Evolutionary conservation across 35 echinoderm and acorn worm species (phyloP).

Genomic region (Chiridota heheva): DNA sequence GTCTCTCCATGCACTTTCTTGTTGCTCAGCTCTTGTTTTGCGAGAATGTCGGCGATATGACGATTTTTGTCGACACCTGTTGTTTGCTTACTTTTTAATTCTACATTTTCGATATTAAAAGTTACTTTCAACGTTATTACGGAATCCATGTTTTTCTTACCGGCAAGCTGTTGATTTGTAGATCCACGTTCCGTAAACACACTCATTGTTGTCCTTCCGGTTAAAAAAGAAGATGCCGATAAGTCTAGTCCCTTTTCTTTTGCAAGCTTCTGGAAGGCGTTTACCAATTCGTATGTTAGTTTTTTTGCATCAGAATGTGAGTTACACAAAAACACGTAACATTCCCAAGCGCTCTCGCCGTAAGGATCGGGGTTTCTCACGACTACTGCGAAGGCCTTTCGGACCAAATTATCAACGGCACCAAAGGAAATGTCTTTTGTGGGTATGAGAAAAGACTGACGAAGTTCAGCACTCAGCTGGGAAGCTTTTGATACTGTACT

Average conservation of each 20-base stretch:
- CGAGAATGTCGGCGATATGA: slow-evolving; percentile 31
- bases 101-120: slow-evolving; percentile 59
- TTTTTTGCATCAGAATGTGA: slow-evolving; percentile 63
- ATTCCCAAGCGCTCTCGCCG: slow-evolving; percentile 47
- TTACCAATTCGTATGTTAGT: slow-evolving; percentile 69
- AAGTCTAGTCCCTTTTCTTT: slow-evolving; percentile 20
- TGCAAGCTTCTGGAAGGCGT: slow-evolving; percentile 62
- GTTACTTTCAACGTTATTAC: slow-evolving; percentile 71
- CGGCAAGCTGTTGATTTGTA: slow-evolving; percentile 25
- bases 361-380: slow-evolving; percentile 24
- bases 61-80: slow-evolving; percentile 14
- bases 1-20: too few relatives aligned
- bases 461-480: not conserved
- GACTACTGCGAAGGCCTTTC: slow-evolving; percentile 67
- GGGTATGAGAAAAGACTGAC: slow-evolving; percentile 12
- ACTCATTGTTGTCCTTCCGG: slow-evolving; percentile 51
- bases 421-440: slow-evolving; percentile 74
- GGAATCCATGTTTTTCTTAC: not conserved
- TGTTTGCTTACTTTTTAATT: slow-evolving; percentile 3
- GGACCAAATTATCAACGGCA: slow-evolving; percentile 56
- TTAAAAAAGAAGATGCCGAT: not conserved
- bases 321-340: slow-evolving; percentile 87
- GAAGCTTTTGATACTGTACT: not conserved
- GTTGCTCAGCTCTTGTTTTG: too few relatives aligned
- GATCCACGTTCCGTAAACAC: slow-evolving; percentile 49